Evolutionary conservation across 1,140 invertebrate species (phyloP).

Genomic region (Drosophila paulistorum): DNA sequence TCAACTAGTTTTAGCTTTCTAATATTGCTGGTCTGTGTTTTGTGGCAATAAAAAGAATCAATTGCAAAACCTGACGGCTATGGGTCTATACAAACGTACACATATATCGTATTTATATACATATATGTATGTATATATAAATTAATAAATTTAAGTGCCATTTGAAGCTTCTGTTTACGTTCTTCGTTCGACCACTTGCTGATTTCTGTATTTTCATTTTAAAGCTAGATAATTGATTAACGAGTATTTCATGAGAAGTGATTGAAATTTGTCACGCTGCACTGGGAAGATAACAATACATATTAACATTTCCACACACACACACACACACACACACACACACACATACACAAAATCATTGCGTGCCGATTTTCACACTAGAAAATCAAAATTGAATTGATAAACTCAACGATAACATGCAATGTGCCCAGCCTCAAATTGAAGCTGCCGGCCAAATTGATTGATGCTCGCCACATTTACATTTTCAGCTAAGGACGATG

Average conservation of each 20-base stretch:
- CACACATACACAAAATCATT: background rate
- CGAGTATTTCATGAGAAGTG: conserved; percentile 1
- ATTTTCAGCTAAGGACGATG: background rate
- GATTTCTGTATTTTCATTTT: conserved; percentile 14
- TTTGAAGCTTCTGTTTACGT: no score
- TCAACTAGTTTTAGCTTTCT: no score
- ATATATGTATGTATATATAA: no score
- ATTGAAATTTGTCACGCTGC: conserved; percentile 39
- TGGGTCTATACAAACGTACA: no score
- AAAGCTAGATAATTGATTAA: conserved; percentile 67
- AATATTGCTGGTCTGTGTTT: no score
- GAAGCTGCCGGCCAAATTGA: conserved; percentile 14
- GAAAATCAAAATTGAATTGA: conserved; percentile 62
- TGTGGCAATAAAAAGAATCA: no score
- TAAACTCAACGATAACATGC: conserved; percentile 48
- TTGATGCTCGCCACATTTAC: conserved; percentile 7
- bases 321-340: background rate
- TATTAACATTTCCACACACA: background rate
- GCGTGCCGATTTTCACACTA: conserved; percentile 59
- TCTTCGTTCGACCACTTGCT: conserved; percentile 35
- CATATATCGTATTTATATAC: no score
- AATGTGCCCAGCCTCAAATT: conserved; percentile 2
- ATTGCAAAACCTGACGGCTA: no score
- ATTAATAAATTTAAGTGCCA: no score
- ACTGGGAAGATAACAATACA: conserved; percentile 1